phyloP scores from a whole-genome alignment of 1,140 invertebrate species.

The Diprion similis region DNA sequence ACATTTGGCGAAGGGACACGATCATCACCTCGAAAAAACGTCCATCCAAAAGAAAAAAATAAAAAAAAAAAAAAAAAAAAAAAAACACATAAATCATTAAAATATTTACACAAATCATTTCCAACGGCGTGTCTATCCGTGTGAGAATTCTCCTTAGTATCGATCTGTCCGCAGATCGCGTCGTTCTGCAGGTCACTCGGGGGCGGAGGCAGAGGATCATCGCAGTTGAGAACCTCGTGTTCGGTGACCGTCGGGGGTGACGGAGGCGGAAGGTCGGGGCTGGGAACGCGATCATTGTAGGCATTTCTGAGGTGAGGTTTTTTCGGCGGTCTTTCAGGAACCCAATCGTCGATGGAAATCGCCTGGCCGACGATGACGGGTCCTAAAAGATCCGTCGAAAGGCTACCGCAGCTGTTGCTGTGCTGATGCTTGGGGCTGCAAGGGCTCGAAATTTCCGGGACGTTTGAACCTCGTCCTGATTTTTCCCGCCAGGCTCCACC shows the following conservation, averaged over 20 bases:
- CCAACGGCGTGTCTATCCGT: constrained; percentile 31
- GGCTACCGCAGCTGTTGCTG: constrained; percentile 68
- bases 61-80: no score
- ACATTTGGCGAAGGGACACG: no score
- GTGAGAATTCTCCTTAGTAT: constrained; percentile 46
- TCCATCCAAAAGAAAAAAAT: no score
- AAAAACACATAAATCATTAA: no score
- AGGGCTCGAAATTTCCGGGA: constrained; percentile 31
- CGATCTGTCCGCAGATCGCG: constrained; percentile 37
- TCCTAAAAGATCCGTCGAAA: constrained; percentile 67
- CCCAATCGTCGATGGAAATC: constrained; percentile 74
- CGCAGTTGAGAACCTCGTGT: constrained; percentile 68
- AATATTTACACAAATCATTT: no score
- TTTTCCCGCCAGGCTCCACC: constrained; percentile 54
- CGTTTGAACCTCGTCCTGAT: constrained; percentile 36
- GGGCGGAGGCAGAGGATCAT: constrained; percentile 77
- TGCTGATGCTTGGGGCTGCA: constrained; percentile 63
- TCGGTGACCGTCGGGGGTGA: constrained; percentile 69
- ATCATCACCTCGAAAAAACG: no score
- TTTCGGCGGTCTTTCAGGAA: constrained; percentile 76
- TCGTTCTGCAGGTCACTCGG: constrained; percentile 65
- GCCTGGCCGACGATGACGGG: constrained; percentile 70
- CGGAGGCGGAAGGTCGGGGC: constrained; percentile 76
- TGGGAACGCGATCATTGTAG: constrained; percentile 66
- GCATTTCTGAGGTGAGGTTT: constrained; percentile 73